Conservation (phyloP, 2,888 invertebrate genomes). For the Drosophila dives region DNA sequence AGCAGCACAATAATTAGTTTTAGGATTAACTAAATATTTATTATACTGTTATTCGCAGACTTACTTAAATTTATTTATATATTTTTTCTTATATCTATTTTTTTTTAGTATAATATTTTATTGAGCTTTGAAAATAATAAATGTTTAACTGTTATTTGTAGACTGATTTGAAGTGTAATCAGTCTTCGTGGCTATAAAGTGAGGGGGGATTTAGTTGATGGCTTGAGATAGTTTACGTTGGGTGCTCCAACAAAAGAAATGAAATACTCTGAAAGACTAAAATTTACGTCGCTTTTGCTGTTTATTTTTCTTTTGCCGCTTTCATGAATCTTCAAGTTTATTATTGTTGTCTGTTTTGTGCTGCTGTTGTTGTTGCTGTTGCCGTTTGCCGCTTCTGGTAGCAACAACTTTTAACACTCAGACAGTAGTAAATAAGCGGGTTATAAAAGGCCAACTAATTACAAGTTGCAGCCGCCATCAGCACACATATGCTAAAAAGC, state of each 20-base stretch:
- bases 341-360: constrained; percentile 64
- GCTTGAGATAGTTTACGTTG: constrained; percentile 56
- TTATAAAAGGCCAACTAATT: constrained; percentile 79
- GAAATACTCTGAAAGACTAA: constrained; percentile 72
- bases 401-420: constrained; percentile 69
- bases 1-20: too few relatives aligned
- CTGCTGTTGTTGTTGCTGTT: constrained; percentile 34
- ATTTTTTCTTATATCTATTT: not conserved
- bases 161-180: not conserved
- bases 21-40: too few relatives aligned
- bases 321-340: constrained; percentile 80
- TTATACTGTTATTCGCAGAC: too few relatives aligned
- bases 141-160: not conserved
- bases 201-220: constrained; percentile 8
- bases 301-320: constrained; percentile 76
- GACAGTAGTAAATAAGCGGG: constrained; percentile 73
- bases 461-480: constrained; percentile 66
- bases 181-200: constrained; percentile 2
- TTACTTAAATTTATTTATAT: too few relatives aligned
- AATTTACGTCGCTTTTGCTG: constrained; percentile 72
- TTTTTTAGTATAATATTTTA: not conserved
- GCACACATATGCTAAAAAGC: constrained; percentile 41
- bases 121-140: too few relatives aligned
- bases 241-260: constrained; percentile 66
- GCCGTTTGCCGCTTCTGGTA: constrained; percentile 55